These are phyloP conservation scores for Spondyliosoma cantharus DNA, from an alignment of 2,797 vertebrate species.

Conservation along the genomic window DNA sequence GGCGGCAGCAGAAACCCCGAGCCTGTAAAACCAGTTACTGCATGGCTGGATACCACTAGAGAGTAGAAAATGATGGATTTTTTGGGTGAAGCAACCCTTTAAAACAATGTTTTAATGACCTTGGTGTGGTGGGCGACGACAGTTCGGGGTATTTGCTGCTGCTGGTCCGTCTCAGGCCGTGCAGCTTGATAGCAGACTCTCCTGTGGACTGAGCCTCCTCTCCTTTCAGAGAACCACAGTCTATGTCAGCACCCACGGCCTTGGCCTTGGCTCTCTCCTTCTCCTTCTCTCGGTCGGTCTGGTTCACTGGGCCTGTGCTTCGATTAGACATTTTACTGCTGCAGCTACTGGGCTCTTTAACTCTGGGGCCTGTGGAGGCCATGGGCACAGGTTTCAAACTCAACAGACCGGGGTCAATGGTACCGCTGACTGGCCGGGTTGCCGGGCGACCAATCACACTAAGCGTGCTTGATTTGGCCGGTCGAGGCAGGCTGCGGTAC, in stretches of 20 bases:
- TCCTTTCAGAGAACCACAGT: constrained; percentile 82
- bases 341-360: constrained; percentile 78
- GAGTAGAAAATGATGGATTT: neutral
- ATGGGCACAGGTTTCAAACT: constrained; percentile 86
- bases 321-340: constrained; percentile 71
- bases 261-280: constrained; percentile 98
- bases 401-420: constrained; percentile 90
- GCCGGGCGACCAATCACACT: constrained; percentile 89
- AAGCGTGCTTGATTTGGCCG: constrained; percentile 96
- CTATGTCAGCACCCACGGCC: constrained; percentile 90
- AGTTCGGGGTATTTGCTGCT: constrained; percentile 91
- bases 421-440: constrained; percentile 88
- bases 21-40: neutral
- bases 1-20: neutral
- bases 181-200: constrained; percentile 87
- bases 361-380: constrained; percentile 82
- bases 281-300: constrained; percentile 97
- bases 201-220: constrained; percentile 79
- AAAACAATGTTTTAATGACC: constrained; percentile 70
- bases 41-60: neutral
- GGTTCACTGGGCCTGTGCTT: constrained; percentile 90
- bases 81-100: neutral
- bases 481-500: constrained; percentile 97
- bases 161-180: constrained; percentile 85
- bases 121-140: constrained; percentile 91